Base-by-base conservation (phyloP, 2,797 vertebrate genomes). In the Scolopax rusticola region DNA sequence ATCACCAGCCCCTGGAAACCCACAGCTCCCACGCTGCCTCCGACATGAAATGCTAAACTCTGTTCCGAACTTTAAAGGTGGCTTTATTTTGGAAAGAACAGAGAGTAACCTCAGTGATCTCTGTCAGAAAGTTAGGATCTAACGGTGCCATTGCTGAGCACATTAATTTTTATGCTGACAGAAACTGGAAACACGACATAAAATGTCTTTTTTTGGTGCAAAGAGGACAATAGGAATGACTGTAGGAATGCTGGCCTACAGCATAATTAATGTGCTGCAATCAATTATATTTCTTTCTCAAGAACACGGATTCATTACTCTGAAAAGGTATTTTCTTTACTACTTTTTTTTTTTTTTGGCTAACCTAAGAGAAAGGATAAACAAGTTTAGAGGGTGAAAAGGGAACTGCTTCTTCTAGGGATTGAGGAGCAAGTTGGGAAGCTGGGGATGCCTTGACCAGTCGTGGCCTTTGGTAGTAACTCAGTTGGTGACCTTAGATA, bases 31-130 rank as follows among this genome's bases (percentile, higher is more conserved):
- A 3, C 8, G 3, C 71, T 60, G 73, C 51, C 69, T 40, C 60
- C 4, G 6, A 33, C 41, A 8, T 20, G 19, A 38, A 64, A 21
- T 9, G 89, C 71, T 87, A 51, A 93, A 38, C 30, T 89, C 70
- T 38, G 33, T 25, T 38, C 87, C 92, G 69, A 81, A 63, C 89
- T 73, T 65, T 24, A 63, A 89, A 84, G 79, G 68, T 88, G 85
- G 33, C 41, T 90, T 93, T 75, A 19, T 87, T 89, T 89, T 41
- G 87, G 61, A 80, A 87, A 89, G 84, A 89, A 59, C 73, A 75
- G 45, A 76, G 79, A 84, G 40, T 70, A 41, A 93, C 84, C 93
- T 73, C 18, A 0, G 54, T 21, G 89, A 79, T 61, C 95, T 53
- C 87, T 93, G 87, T 60, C 94, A 88, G 87, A 70, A 86, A 87